These are phyloP conservation scores for Alviniconcha strummeri DNA, from an alignment of 2,888 invertebrate genomes.

Conservation along the genomic window DNA sequence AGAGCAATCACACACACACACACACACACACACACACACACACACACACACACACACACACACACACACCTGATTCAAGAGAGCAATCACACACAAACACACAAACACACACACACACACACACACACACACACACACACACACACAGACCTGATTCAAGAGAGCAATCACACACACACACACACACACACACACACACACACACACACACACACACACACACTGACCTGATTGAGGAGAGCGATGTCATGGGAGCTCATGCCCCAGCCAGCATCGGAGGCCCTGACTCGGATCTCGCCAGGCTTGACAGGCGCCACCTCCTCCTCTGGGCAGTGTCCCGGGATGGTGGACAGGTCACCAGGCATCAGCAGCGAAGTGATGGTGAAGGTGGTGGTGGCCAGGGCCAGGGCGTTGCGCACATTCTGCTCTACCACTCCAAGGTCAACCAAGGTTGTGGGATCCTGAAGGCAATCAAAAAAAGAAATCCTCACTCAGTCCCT, in stretches of 20 bases:
- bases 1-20: neutral
- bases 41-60: neutral
- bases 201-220: neutral
- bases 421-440: constrained; percentile 62
- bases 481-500: no score
- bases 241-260: constrained; percentile 25
- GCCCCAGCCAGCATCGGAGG: constrained; percentile 32
- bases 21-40: neutral
- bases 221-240: constrained; percentile 17
- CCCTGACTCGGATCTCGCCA: constrained; percentile 29
- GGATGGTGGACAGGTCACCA: constrained; percentile 38
- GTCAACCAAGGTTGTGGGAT: constrained; percentile 62
- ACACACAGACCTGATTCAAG: neutral
- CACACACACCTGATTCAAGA: neutral
- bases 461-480: constrained; percentile 43
- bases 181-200: neutral
- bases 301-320: neutral
- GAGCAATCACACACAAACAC: neutral
- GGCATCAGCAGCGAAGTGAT: constrained; percentile 50
- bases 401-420: constrained; percentile 62
- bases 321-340: neutral
- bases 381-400: constrained; percentile 60
- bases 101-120: neutral
- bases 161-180: neutral
- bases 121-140: constrained; percentile 4